Base-by-base conservation (phyloP, 2,888 invertebrate genomes). In the Smittia aterrima region DNA sequence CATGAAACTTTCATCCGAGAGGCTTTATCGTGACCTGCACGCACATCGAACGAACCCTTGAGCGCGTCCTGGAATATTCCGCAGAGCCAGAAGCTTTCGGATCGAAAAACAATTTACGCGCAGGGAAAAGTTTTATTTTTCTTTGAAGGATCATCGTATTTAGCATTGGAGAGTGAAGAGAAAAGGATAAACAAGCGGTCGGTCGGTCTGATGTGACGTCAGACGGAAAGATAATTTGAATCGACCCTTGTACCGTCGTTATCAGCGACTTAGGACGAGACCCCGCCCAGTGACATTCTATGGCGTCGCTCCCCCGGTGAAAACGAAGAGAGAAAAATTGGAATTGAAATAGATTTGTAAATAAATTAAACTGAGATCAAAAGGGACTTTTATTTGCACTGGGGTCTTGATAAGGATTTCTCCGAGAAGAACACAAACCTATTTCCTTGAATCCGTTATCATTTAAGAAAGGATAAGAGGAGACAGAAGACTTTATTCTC, bases 351-450 rank as follows among this genome's bases (percentile, higher is more conserved):
- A 54, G 70, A 71, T 54, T 71, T 54, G 54, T 54, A 71, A 71
- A 71, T 71, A 71, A 71, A 71, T 71, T 54, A 71, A 71, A 71
- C 25, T 25, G 27, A 71, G 70, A 71, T 71, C 70, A 54, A 71
- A 71, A 47, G 70, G 18, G 25, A 22, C 18, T 58, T 7, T 58
- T 71, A 41, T 71, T 71, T 71, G 32, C 68, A 16, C 53, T 22
- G 13, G 54, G 47, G 47, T 68, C 66, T 53, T 68, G 68, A 68
- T 40, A 71, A 71, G 70, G 70, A 71, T 54, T 71, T 32, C 54
- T 53, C 53, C 4, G 18, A 22, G 20, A 4, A 58, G 7, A 6
- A 58, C 22, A 58, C 22, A 58, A 58, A 2, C 47, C 13, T n/a
- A 4, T 47, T 47, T 47, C 11, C 47, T 16, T 47, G 16, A 47